Percentiles rank a stretch among this genome's conserved stretches.
Evolutionary conservation across 2,113 vertebrate genomes (phyloP).

Genomic region (Myotis davidii): DNA sequence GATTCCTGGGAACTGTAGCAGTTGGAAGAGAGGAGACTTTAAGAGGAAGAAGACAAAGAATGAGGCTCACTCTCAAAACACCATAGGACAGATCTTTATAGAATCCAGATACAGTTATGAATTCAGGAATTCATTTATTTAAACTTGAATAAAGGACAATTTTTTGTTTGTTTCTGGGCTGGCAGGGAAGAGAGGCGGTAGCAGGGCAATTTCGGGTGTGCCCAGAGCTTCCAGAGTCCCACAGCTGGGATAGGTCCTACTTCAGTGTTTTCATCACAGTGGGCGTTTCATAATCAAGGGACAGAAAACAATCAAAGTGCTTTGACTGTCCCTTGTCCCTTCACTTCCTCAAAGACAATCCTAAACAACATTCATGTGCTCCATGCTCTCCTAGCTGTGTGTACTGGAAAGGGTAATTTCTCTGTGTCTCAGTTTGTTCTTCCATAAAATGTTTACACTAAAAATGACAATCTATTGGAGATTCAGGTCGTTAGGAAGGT

Average conservation of each 20-base stretch:
- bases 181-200: neutral
- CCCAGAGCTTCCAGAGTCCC: neutral
- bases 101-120: neutral
- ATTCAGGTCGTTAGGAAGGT: too few species aligned
- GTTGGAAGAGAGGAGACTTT: neutral
- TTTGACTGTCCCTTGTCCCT: neutral
- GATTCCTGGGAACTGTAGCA: neutral
- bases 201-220: neutral
- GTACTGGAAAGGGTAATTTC: neutral
- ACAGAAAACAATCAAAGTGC: neutral
- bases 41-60: neutral
- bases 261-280: neutral
- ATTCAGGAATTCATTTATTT: neutral
- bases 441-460: neutral
- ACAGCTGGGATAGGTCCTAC: neutral
- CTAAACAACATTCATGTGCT: neutral
- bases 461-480: neutral
- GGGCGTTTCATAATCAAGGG: neutral
- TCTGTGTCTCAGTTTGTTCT: neutral
- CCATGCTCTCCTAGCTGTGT: neutral
- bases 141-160: neutral
- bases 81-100: neutral
- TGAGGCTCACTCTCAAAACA: neutral
- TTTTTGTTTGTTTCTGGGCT: neutral
- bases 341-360: neutral